These are phyloP conservation scores for Phyto melanocephala DNA, from an alignment of 2,888 invertebrate species.

Conservation along the genomic window DNA sequence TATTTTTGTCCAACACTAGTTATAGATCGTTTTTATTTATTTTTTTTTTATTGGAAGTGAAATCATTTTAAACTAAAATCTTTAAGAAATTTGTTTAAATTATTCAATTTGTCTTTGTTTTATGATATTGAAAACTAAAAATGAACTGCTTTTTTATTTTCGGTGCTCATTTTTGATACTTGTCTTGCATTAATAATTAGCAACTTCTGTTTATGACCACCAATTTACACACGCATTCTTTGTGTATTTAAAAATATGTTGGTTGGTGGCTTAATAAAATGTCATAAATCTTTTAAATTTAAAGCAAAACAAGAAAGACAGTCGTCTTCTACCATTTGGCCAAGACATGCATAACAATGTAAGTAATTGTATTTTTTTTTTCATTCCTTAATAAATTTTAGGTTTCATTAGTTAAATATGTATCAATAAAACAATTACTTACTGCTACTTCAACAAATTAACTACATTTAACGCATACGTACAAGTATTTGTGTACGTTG, in stretches of 20 bases:
- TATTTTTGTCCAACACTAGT: background rate
- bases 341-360: slow-evolving; percentile 41
- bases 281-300: slow-evolving; percentile 57
- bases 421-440: background rate
- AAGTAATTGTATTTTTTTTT: slow-evolving; percentile 35
- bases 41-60: slow-evolving; percentile 14
- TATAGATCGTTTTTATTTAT: background rate
- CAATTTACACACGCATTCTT: slow-evolving; percentile 17
- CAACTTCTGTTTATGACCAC: slow-evolving; percentile 14
- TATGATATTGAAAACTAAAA: slow-evolving; percentile 2
- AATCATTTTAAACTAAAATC: slow-evolving; percentile 26
- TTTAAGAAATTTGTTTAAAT: background rate
- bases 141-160: slow-evolving; percentile 55
- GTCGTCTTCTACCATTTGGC: background rate
- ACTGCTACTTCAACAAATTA: too few species aligned
- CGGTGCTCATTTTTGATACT: slow-evolving; percentile 12
- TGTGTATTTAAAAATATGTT: background rate
- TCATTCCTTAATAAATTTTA: slow-evolving; percentile 22
- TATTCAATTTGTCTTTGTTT: background rate
- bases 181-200: slow-evolving; percentile 56
- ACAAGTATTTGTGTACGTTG: too few species aligned
- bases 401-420: slow-evolving; percentile 29
- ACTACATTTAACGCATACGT: too few species aligned
- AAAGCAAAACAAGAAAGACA: slow-evolving; percentile 27
- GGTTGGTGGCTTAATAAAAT: slow-evolving; percentile 12